Conservation (phyloP, 1,140 invertebrate species). For the Archegozetes longisetosus region DNA sequence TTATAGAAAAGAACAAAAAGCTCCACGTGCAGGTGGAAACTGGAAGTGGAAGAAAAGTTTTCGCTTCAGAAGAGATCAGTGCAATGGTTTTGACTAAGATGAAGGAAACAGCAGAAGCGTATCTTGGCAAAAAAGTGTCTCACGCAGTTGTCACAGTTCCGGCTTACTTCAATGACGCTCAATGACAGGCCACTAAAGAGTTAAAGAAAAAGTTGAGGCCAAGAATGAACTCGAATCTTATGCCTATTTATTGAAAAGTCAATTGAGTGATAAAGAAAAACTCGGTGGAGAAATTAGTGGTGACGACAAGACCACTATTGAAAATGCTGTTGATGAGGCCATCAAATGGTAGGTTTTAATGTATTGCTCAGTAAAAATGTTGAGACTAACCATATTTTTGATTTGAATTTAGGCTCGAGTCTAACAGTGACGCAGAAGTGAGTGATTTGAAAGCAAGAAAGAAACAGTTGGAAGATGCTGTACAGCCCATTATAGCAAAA, state of each 20-base stretch:
- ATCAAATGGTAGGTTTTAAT: conserved; percentile 62
- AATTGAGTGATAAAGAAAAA: conserved; percentile 93
- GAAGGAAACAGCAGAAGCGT: conserved; percentile 96
- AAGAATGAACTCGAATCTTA: conserved; percentile 80
- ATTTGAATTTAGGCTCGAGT: too few species aligned
- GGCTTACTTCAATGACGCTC: conserved; percentile 96
- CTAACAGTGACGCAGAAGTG: conserved; percentile 79
- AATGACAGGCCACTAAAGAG: conserved; percentile 88
- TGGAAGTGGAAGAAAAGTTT: conserved; percentile 61
- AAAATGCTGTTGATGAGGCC: conserved; percentile 80
- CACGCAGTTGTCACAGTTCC: conserved; percentile 95
- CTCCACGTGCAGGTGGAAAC: conserved; percentile 50
- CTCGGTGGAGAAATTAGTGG: conserved; percentile 78
- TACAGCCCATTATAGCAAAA: conserved; percentile 94
- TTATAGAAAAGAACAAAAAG: conserved; percentile 66
- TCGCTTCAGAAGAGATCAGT: conserved; percentile 93
- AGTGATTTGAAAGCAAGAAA: conserved; percentile 93
- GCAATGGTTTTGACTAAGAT: conserved; percentile 95
- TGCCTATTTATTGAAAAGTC: conserved; percentile 94
- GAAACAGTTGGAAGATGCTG: conserved; percentile 86
- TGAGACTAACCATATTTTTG: too few species aligned
- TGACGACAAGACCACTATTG: conserved; percentile 88
- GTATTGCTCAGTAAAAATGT: neutral
- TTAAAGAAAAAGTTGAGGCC: conserved; percentile 91
- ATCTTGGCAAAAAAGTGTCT: conserved; percentile 84